These are phyloP conservation scores for Atractosteus spatula DNA, from an alignment of 2,113 vertebrate species.

Conservation along the genomic window DNA sequence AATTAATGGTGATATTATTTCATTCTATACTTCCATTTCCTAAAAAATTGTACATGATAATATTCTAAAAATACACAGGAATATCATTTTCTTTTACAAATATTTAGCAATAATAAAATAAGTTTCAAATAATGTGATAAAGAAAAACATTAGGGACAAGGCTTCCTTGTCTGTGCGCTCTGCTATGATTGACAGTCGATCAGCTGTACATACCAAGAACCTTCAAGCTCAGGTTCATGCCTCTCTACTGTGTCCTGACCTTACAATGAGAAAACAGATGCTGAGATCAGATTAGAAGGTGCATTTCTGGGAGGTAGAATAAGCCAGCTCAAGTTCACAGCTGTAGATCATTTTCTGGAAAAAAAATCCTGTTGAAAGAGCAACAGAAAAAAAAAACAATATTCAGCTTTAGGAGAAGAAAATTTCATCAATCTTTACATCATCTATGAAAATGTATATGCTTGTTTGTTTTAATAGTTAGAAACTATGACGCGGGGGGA, in stretches of 20 bases:
- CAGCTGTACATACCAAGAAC: not conserved
- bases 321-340: slow-evolving; percentile 4
- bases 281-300: slow-evolving; percentile 12
- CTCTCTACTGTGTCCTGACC: not conserved
- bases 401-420: not conserved
- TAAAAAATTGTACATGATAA: too few species aligned
- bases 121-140: too few species aligned
- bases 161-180: not conserved
- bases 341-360: slow-evolving; percentile 11
- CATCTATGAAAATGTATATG: too few species aligned
- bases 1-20: too few species aligned
- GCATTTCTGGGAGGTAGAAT: slow-evolving; percentile 8
- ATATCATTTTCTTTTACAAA: too few species aligned
- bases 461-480: too few species aligned
- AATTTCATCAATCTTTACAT: not conserved
- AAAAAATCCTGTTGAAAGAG: not conserved
- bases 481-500: too few species aligned
- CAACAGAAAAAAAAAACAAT: not conserved
- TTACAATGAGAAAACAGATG: slow-evolving; percentile 2
- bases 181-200: not conserved
- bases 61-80: too few species aligned
- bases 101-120: too few species aligned
- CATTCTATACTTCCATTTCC: too few species aligned
- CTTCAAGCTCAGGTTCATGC: not conserved
- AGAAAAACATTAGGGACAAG: not conserved